These are phyloP conservation scores for Triplophysa tibetana DNA, from an alignment of 2,113 vertebrate species.

Conservation along the genomic window DNA sequence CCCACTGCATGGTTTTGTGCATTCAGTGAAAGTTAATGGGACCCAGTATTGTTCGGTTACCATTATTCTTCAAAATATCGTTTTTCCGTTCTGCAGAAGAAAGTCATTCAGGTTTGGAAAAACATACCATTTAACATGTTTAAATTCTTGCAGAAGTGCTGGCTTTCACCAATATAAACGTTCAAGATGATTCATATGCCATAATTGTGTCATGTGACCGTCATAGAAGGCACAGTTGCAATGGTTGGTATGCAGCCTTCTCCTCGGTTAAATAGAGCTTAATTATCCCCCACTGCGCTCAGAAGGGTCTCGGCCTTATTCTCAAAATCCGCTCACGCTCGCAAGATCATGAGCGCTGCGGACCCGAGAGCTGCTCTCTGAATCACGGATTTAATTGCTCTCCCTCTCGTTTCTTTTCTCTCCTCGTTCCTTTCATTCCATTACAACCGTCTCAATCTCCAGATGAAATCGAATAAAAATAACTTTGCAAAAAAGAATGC, in stretches of 20 bases:
- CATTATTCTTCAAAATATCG: too few relatives aligned
- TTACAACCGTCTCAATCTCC: constrained; percentile 40
- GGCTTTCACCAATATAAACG: background rate
- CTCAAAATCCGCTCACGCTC: constrained; percentile 38
- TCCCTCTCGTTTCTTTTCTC: constrained; percentile 2
- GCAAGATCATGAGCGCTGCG: constrained; percentile 36
- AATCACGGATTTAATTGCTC: constrained; percentile 45
- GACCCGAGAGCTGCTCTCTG: constrained; percentile 44
- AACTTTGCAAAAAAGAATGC: constrained; percentile 26
- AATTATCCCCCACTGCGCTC: constrained; percentile 48
- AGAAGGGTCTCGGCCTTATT: constrained; percentile 31
- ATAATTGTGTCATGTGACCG: constrained; percentile 31
- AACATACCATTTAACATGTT: background rate
- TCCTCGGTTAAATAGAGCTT: constrained; percentile 46
- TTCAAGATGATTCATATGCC: background rate
- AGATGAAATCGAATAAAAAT: constrained; percentile 50
- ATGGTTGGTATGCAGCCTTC: background rate
- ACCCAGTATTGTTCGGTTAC: too few relatives aligned
- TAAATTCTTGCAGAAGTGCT: constrained; percentile 11
- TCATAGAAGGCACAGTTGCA: background rate
- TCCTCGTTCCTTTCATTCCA: constrained; percentile 17
- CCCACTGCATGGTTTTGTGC: too few relatives aligned
- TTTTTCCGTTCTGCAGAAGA: too few relatives aligned
- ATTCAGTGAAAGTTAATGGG: too few relatives aligned
- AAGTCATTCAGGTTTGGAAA: too few relatives aligned